Evolutionary conservation across 2,797 vertebrate species (phyloP).

Genomic region (Siniperca scherzeri): DNA sequence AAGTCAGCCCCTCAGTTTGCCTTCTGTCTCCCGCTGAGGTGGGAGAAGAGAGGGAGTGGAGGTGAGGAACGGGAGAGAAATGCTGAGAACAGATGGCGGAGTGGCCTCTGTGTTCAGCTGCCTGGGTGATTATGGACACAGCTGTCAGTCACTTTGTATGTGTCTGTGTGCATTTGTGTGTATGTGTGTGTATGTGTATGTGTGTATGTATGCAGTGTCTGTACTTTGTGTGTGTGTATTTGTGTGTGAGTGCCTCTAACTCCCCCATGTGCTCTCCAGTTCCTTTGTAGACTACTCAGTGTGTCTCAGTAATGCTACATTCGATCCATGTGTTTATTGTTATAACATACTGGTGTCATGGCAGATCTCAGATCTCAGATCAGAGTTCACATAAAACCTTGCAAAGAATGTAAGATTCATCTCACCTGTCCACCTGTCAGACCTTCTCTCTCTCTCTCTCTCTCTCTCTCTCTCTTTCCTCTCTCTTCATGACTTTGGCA

Average conservation of each 20-base stretch:
- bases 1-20: conserved; percentile 54
- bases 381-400: conserved; percentile 42
- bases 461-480: not conserved
- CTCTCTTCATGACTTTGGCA: not conserved
- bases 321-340: conserved; percentile 54
- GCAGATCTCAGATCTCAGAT: conserved; percentile 30
- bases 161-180: conserved; percentile 46
- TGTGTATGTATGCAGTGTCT: conserved; percentile 25
- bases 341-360: conserved; percentile 28
- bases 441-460: not conserved
- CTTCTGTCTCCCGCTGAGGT: conserved; percentile 56
- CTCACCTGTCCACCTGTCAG: conserved; percentile 50
- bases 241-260: conserved; percentile 16
- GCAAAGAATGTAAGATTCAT: conserved; percentile 40
- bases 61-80: conserved; percentile 45
- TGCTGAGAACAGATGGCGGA: conserved; percentile 80
- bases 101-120: conserved; percentile 75
- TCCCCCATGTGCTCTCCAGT: conserved; percentile 27
- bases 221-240: conserved; percentile 3
- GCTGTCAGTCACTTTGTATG: conserved; percentile 80
- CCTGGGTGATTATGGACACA: conserved; percentile 83
- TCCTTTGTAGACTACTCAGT: conserved; percentile 44
- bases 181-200: conserved; percentile 41
- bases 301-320: conserved; percentile 15
- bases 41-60: conserved; percentile 39